Conservation (phyloP, 2,113 vertebrate genomes). For the Desmodus rotundus region DNA sequence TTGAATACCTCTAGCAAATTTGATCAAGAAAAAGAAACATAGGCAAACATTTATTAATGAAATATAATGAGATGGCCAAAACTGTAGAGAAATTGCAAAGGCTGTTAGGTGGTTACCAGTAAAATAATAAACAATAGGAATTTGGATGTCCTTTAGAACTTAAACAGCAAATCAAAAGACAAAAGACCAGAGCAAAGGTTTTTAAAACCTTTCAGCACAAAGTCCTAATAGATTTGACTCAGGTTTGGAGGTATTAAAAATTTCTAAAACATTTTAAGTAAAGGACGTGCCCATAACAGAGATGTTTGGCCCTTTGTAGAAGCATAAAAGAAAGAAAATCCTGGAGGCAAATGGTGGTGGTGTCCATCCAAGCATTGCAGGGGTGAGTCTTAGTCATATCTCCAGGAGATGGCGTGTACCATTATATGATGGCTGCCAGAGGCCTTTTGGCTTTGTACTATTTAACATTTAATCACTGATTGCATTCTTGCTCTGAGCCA, state of each 20-base stretch:
- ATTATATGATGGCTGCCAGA: not conserved
- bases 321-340: not conserved
- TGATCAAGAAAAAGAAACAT: not conserved
- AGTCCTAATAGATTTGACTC: not conserved
- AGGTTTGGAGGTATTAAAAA: not conserved
- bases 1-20: not conserved
- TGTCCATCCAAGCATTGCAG: not conserved
- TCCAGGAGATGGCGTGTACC: not conserved
- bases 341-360: not conserved
- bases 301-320: not conserved
- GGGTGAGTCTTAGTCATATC: not conserved
- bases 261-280: not conserved
- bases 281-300: not conserved
- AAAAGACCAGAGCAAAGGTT: not conserved
- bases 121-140: not conserved
- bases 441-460: no score
- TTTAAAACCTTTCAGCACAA: not conserved
- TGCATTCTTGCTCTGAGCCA: not conserved
- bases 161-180: not conserved
- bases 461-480: not conserved
- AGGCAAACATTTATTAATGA: not conserved
- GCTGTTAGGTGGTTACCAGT: not conserved
- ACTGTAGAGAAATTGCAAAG: not conserved
- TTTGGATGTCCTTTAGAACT: not conserved
- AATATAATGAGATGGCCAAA: not conserved